A percentile compares a stretch with the other conserved stretches of the same genome.
Conservation (phyloP, 92 coral and sea anemone genomes). For the Actinernus sp. region DNA sequence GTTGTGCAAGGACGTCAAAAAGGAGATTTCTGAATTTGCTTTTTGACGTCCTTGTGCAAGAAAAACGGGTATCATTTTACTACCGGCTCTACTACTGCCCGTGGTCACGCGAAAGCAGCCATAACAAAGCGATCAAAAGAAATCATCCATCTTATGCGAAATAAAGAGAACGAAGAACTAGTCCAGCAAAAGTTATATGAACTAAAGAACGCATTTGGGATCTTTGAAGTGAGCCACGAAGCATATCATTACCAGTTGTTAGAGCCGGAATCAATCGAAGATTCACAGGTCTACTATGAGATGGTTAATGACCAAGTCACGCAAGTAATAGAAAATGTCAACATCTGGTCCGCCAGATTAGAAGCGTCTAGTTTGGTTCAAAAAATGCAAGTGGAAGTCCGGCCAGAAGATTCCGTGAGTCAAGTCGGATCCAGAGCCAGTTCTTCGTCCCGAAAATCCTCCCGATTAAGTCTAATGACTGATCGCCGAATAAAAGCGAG, state of each 20-base stretch:
- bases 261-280: too few relatives aligned
- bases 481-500: neutral
- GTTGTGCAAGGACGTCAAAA: too few relatives aligned
- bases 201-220: neutral
- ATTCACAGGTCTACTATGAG: too few relatives aligned
- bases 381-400: neutral
- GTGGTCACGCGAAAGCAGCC: constrained; percentile 6
- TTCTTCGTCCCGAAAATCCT: neutral
- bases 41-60: too few relatives aligned
- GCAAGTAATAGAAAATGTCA: neutral
- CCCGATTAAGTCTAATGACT: neutral
- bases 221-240: constrained; percentile 4
- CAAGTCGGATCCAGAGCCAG: constrained; percentile 2
- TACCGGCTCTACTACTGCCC: too few relatives aligned
- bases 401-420: constrained; percentile 1
- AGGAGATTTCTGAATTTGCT: too few relatives aligned
- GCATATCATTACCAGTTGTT: constrained; percentile 2
- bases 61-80: too few relatives aligned
- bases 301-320: neutral
- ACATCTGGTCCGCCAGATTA: constrained; percentile 3
- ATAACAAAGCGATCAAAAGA: constrained; percentile 2
- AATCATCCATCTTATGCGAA: constrained; percentile 1
- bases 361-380: neutral
- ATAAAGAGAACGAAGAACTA: neutral
- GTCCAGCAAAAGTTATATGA: constrained; percentile 3